phyloP scores from a whole-genome alignment of 2,888 invertebrate species.

The Orthonychiurus folsomi region DNA sequence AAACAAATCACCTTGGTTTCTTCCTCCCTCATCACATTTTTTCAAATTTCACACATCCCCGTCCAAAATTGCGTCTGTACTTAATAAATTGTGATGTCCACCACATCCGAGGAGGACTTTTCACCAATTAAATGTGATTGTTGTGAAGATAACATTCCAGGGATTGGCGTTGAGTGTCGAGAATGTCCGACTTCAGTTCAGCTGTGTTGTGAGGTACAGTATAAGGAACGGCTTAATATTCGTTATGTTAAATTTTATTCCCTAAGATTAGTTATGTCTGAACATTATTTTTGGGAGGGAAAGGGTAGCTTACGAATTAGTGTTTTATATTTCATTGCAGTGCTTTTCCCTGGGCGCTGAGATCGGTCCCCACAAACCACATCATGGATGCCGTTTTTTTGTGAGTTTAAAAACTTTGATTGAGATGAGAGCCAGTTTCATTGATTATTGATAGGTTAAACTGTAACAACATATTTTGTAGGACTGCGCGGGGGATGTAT shows the following conservation, averaged over 20 bases:
- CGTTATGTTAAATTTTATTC: slow-evolving; percentile 11
- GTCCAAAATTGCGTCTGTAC: too few relatives aligned
- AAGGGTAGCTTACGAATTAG: neutral
- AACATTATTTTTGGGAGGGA: neutral
- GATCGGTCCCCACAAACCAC: slow-evolving; percentile 81
- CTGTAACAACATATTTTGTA: neutral
- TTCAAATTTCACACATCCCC: too few relatives aligned
- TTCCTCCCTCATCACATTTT: too few relatives aligned
- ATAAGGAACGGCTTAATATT: neutral
- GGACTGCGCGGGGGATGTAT: neutral
- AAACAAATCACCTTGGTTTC: too few relatives aligned
- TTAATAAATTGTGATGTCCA: too few relatives aligned
- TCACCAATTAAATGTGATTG: slow-evolving; percentile 64
- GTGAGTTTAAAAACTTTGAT: slow-evolving; percentile 57
- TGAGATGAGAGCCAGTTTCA: slow-evolving; percentile 10
- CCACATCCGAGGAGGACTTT: slow-evolving; percentile 44
- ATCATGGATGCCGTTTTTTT: slow-evolving; percentile 83
- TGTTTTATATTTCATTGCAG: slow-evolving; percentile 48
- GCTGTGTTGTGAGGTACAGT: slow-evolving; percentile 31
- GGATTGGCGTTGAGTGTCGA: slow-evolving; percentile 78
- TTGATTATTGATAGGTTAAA: neutral
- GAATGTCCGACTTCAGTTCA: slow-evolving; percentile 54
- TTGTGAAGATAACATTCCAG: slow-evolving; percentile 87
- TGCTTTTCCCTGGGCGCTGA: slow-evolving; percentile 90
- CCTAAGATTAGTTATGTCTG: too few relatives aligned